These are phyloP conservation scores for Platalea minor DNA, from an alignment of 2,797 vertebrate species.

Conservation along the genomic window DNA sequence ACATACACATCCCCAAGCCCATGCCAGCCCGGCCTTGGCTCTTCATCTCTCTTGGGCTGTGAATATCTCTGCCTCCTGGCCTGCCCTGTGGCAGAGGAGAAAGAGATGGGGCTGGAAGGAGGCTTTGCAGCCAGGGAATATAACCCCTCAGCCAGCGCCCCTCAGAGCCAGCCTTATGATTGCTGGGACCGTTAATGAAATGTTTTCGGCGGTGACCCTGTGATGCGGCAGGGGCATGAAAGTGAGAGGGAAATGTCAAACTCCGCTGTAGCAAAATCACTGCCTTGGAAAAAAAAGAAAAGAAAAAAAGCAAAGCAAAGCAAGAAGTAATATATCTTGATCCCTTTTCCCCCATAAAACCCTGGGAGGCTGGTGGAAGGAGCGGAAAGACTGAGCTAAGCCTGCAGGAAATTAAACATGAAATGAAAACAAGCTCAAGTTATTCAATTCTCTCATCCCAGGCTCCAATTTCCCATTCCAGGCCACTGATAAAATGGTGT, in stretches of 20 bases:
- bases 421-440: conserved; percentile 92
- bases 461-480: conserved; percentile 82
- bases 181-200: conserved; percentile 37
- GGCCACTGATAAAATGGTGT: conserved; percentile 79
- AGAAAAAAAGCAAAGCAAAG: not conserved
- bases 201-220: not conserved
- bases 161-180: not conserved
- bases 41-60: not conserved
- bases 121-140: not conserved
- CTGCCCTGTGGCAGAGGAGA: not conserved
- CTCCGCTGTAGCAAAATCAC: not conserved
- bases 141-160: not conserved
- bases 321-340: conserved; percentile 64
- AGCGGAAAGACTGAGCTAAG: conserved; percentile 84
- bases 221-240: not conserved
- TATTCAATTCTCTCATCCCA: conserved; percentile 84
- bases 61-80: not conserved
- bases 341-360: conserved; percentile 71
- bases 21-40: not conserved
- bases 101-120: not conserved
- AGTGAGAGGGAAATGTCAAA: conserved; percentile 51
- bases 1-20: not conserved
- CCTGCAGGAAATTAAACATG: conserved; percentile 97
- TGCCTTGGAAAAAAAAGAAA: not conserved
- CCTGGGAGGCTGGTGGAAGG: conserved; percentile 79